A percentile compares a stretch with the other conserved stretches of the same genome.
These are phyloP conservation scores for Trachelus iudaicus DNA, from an alignment of 2,888 invertebrate genomes.

Conservation along the genomic window DNA sequence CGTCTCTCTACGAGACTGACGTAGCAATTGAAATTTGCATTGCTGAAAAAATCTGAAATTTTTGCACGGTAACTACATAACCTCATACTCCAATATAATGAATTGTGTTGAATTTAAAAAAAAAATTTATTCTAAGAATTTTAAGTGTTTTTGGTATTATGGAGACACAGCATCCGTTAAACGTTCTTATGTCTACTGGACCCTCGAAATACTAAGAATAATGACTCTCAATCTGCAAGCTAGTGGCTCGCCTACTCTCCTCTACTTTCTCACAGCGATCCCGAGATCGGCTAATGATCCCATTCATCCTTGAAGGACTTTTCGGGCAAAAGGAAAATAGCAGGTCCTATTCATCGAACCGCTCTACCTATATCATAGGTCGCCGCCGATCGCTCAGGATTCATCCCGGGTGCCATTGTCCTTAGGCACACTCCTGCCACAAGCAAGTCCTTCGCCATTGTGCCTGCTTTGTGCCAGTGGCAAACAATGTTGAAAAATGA, in stretches of 20 bases:
- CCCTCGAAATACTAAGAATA: conserved; percentile 39
- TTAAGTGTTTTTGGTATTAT: background rate
- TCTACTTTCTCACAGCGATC: conserved; percentile 34
- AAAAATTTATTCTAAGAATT: background rate
- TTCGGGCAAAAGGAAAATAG: conserved; percentile 39
- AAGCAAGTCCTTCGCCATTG: conserved; percentile 13
- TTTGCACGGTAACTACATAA: too few species aligned
- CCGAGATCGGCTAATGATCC: conserved; percentile 47
- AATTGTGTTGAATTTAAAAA: too few species aligned
- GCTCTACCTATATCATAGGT: conserved; percentile 32
- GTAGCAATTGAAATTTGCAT: background rate
- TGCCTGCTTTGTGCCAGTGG: conserved; percentile 37
- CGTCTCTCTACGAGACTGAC: background rate
- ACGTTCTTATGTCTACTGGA: background rate
- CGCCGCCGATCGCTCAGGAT: conserved; percentile 23
- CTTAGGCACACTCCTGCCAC: conserved; percentile 36
- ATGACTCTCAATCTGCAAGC: conserved; percentile 38
- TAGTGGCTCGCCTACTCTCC: conserved; percentile 14
- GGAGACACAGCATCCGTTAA: background rate
- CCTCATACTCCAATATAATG: background rate
- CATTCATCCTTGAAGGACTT: conserved; percentile 49
- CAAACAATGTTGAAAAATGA: conserved; percentile 47
- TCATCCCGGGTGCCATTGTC: conserved; percentile 47
- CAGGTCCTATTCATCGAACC: conserved; percentile 44
- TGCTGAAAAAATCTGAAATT: background rate